phyloP scores from a whole-genome alignment of 2,797 vertebrate genomes.

The Numenius phaeopus region DNA sequence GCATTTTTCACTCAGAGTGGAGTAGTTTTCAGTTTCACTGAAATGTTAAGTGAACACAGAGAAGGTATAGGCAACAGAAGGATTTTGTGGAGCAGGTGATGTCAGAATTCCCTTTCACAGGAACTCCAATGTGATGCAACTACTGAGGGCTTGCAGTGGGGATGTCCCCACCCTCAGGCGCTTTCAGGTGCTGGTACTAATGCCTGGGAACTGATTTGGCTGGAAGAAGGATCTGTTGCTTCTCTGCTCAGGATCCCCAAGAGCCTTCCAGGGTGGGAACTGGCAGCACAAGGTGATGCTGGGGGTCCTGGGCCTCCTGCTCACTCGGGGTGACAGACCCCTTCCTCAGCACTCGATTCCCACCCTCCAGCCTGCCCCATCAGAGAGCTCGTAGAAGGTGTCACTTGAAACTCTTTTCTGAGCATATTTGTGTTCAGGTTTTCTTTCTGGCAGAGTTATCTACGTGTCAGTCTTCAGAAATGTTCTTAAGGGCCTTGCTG shows the following conservation, averaged over 20 bases:
- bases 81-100: background rate
- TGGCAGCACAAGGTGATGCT: background rate
- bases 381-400: rapidly evolving
- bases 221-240: background rate
- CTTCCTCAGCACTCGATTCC: background rate
- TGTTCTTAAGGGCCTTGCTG: background rate
- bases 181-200: background rate
- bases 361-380: background rate
- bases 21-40: background rate
- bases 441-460: background rate
- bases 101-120: background rate
- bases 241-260: background rate
- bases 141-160: background rate
- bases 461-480: background rate
- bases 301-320: background rate
- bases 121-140: background rate
- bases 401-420: background rate
- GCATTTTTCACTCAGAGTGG: background rate
- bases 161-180: background rate
- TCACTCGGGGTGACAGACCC: rapidly evolving
- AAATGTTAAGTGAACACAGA: background rate
- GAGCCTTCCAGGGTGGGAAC: background rate
- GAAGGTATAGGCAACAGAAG: background rate
- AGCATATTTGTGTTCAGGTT: background rate
- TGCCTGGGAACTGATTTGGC: background rate